Conservation (phyloP, 2,888 invertebrate genomes). For the Lasius fuliginosus region DNA sequence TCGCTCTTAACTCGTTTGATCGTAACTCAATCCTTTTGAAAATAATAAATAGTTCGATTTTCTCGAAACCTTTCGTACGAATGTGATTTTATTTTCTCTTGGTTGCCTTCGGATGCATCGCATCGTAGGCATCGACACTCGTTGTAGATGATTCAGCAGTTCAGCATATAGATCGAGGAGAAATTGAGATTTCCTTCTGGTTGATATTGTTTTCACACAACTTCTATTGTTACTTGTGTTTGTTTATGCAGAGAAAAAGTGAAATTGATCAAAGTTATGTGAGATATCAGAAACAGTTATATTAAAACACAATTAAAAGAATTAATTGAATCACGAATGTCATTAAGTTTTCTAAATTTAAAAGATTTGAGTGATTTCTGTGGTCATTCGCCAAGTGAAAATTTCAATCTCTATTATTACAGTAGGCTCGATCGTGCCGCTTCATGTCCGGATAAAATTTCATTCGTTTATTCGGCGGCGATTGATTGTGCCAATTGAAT, state of each 20-base stretch:
- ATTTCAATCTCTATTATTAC: not conserved
- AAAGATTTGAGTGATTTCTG: not conserved
- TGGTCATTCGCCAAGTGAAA: not conserved
- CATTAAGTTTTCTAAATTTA: not conserved
- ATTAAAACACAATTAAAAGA: not conserved
- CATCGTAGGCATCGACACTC: constrained; percentile 6
- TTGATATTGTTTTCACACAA: constrained; percentile 1
- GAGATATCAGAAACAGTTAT: not conserved
- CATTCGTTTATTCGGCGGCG: not conserved
- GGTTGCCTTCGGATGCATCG: constrained; percentile 3
- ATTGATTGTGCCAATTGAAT: not conserved
- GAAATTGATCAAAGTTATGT: not conserved
- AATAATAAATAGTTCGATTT: constrained; percentile 47
- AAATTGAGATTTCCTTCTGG: constrained; percentile 2
- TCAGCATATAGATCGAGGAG: not conserved
- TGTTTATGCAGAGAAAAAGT: constrained; percentile 3
- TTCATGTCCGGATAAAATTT: constrained; percentile 15
- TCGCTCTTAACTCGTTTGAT: constrained; percentile 20
- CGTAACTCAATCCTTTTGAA: constrained; percentile 41
- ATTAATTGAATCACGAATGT: not conserved
- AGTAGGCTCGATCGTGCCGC: not conserved
- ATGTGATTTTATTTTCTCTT: constrained; percentile 38
- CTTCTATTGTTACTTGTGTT: constrained; percentile 19
- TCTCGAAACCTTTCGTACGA: constrained; percentile 13
- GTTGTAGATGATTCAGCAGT: constrained; percentile 34